These are phyloP conservation scores for Lycaena phlaeas DNA, from an alignment of 2,888 invertebrate genomes.

Conservation along the genomic window DNA sequence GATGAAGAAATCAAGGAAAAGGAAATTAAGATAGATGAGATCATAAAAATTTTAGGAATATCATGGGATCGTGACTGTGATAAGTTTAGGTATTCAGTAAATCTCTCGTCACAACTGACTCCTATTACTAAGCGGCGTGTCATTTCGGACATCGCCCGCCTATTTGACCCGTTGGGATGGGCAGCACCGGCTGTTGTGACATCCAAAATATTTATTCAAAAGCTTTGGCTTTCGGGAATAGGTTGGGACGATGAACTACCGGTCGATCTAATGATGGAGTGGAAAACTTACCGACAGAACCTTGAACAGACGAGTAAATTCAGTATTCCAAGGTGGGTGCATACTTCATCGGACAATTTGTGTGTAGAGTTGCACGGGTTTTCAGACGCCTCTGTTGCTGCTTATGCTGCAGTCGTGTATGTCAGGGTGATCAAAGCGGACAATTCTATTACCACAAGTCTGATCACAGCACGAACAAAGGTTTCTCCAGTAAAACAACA, in stretches of 20 bases:
- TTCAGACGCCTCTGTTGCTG: slow-evolving; percentile 17
- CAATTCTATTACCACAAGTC: slow-evolving; percentile 10
- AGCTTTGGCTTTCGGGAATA: slow-evolving; percentile 25
- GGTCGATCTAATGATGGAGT: slow-evolving; percentile 10
- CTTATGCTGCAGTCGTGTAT: slow-evolving; percentile 20
- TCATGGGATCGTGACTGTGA: no score
- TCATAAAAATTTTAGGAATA: no score
- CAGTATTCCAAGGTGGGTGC: slow-evolving; percentile 14
- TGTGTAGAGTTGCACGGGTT: slow-evolving; percentile 19
- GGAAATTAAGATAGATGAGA: no score
- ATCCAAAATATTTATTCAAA: no score
- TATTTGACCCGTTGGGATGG: no score
- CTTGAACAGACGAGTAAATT: slow-evolving; percentile 5
- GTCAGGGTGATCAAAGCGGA: slow-evolving; percentile 9
- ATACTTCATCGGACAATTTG: background rate
- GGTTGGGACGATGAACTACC: slow-evolving; percentile 26
- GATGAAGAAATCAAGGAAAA: no score
- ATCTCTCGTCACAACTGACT: no score
- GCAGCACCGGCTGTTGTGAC: no score
- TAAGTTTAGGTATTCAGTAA: no score
- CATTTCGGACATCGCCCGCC: no score
- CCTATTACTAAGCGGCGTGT: no score
- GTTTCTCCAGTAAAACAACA: slow-evolving; percentile 14
- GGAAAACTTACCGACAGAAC: slow-evolving; percentile 9
- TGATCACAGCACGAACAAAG: slow-evolving; percentile 14